Conservation (phyloP, 2,797 vertebrate species). For the Alcedo quadribrachys region DNA sequence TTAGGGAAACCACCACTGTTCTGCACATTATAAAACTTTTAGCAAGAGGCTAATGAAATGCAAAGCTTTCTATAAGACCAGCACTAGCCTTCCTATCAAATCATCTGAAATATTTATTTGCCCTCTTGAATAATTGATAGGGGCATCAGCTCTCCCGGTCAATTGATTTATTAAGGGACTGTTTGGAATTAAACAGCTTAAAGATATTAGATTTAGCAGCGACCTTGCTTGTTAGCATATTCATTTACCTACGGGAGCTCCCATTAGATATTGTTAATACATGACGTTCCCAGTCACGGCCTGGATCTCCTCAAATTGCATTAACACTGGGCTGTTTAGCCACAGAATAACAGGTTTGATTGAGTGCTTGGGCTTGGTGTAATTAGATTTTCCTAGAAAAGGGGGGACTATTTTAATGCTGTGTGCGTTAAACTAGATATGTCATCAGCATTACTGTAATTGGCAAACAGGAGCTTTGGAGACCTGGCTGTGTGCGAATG, state of each 20-base stretch:
- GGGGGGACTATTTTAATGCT: slow-evolving; percentile 83
- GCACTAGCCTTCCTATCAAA: slow-evolving; percentile 84
- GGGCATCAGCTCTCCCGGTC: slow-evolving; percentile 87
- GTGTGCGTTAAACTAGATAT: slow-evolving; percentile 82
- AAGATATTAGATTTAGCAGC: slow-evolving; percentile 91
- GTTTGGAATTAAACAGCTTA: slow-evolving; percentile 92
- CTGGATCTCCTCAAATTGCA: slow-evolving; percentile 87
- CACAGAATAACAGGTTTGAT: slow-evolving; percentile 90
- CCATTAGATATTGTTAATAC: slow-evolving; percentile 92
- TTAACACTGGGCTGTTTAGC: slow-evolving; percentile 88
- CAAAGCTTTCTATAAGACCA: slow-evolving; percentile 85
- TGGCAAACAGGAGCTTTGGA: slow-evolving; percentile 77
- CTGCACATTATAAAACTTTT: slow-evolving; percentile 84
- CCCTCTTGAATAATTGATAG: slow-evolving; percentile 91
- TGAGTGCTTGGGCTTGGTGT: slow-evolving; percentile 86
- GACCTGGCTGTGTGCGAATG: slow-evolving; percentile 66
- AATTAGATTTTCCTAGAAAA: slow-evolving; percentile 89
- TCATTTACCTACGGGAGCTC: slow-evolving; percentile 90
- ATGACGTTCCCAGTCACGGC: slow-evolving; percentile 85
- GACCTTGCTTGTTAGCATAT: slow-evolving; percentile 90
- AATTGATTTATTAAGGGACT: slow-evolving; percentile 91
- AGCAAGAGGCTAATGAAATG: slow-evolving; percentile 87
- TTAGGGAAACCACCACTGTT: slow-evolving; percentile 70
- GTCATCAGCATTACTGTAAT: slow-evolving; percentile 85
- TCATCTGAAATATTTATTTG: slow-evolving; percentile 90